Evolutionary conservation across 2,113 vertebrate species (phyloP).

Genomic region (Rattus rattus): DNA sequence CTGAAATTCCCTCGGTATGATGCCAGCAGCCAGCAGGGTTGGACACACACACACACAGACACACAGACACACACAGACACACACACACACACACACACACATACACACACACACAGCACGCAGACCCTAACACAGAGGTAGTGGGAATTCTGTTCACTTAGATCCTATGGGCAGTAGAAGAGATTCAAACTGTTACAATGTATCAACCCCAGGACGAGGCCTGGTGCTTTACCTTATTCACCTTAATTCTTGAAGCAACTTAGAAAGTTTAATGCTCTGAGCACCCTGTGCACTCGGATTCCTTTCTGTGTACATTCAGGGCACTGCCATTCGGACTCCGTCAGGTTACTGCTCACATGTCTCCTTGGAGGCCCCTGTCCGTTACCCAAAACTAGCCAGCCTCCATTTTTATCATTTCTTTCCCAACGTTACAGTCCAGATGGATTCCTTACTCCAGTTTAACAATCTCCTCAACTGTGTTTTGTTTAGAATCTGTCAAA

Average conservation of each 20-base stretch:
- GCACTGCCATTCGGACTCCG: neutral
- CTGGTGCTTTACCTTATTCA: neutral
- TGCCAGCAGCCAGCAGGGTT: neutral
- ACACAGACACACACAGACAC: neutral
- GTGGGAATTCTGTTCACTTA: neutral
- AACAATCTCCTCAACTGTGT: slow-evolving; percentile 7
- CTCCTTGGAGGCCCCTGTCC: neutral
- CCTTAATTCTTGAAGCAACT: neutral
- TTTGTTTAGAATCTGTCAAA: slow-evolving; percentile 10
- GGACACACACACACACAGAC: neutral
- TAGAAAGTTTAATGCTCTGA: neutral
- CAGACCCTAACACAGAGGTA: neutral
- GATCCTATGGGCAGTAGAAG: neutral
- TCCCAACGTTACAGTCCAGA: neutral
- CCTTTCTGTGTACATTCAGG: neutral
- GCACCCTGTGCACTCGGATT: neutral
- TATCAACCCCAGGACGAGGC: neutral
- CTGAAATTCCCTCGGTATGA: neutral
- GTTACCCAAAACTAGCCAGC: neutral
- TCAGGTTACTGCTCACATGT: neutral
- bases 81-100: neutral
- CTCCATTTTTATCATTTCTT: neutral
- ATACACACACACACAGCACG: too few relatives aligned
- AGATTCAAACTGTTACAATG: neutral
- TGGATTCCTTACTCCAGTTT: neutral